phyloP scores from a whole-genome alignment of 2,113 vertebrate species.

The Petrocephalus microphthalmus region DNA sequence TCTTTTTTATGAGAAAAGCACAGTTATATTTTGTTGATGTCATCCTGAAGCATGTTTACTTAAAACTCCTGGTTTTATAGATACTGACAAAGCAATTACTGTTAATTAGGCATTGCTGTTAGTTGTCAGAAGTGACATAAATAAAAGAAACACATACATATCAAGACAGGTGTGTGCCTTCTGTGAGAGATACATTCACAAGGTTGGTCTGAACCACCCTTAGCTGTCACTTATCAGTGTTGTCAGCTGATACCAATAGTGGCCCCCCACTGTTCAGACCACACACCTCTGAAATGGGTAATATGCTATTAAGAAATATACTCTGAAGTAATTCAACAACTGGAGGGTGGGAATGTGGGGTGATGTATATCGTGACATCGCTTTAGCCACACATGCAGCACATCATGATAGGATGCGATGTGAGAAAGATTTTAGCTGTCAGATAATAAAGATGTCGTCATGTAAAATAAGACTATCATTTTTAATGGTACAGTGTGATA shows the following conservation, averaged over 20 bases:
- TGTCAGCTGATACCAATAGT: not conserved
- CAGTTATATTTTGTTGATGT: conserved; percentile 29
- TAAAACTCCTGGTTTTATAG: not conserved
- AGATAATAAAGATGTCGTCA: not conserved
- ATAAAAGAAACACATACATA: not conserved
- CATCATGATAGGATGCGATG: not conserved
- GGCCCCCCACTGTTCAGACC: not conserved
- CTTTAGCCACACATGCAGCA: not conserved
- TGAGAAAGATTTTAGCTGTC: not conserved
- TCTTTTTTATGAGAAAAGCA: not conserved
- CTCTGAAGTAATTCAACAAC: not conserved
- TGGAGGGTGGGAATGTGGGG: not conserved
- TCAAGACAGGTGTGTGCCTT: not conserved
- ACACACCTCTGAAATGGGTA: not conserved
- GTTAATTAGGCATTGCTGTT: not conserved
- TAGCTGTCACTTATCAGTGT: not conserved
- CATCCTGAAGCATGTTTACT: not conserved
- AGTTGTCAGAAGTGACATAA: not conserved
- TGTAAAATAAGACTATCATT: not conserved
- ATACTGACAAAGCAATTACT: not conserved
- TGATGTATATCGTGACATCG: not conserved
- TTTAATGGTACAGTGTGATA: not conserved
- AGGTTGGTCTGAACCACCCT: not conserved
- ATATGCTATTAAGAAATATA: not conserved
- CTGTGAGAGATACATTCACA: not conserved